These are phyloP conservation scores for Carlito syrichta DNA, from an alignment of 2,113 vertebrate genomes.

Conservation along the genomic window DNA sequence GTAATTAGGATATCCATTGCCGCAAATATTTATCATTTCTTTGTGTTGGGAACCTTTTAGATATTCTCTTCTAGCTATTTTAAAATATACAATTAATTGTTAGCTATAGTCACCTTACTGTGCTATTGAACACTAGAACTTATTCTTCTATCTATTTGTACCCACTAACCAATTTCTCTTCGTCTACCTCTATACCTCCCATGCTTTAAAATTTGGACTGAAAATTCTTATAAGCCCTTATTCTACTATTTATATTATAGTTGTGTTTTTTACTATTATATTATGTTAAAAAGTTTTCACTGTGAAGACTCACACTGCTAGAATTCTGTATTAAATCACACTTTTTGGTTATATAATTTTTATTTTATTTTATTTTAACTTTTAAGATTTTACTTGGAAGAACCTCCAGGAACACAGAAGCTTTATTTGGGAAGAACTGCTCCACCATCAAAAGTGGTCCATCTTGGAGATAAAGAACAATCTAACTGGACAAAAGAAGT, in stretches of 20 bases:
- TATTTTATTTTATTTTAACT: conserved; percentile 33
- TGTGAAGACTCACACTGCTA: background rate
- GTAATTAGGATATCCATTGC: background rate
- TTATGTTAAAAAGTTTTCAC: background rate
- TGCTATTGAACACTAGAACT: background rate
- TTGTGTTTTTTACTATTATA: background rate
- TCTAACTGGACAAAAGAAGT: conserved; percentile 94
- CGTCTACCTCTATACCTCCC: background rate
- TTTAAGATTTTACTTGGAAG: conserved; percentile 91
- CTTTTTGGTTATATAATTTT: conserved; percentile 2
- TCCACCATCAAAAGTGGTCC: conserved; percentile 88
- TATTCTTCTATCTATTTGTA: background rate
- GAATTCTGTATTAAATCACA: background rate
- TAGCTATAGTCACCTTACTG: background rate
- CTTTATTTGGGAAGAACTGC: conserved; percentile 85
- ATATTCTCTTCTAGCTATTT: background rate
- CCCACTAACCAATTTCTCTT: background rate
- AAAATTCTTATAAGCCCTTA: background rate
- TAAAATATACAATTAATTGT: background rate
- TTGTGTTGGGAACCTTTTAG: background rate
- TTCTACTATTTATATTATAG: background rate
- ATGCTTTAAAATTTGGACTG: background rate
- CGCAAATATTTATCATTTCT: background rate
- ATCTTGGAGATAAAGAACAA: conserved; percentile 91
- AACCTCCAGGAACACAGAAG: conserved; percentile 88